Percentiles rank a stretch among this genome's conserved stretches.
Conservation (phyloP, 1,140 invertebrate genomes). For the Zaprionus ornatus region DNA sequence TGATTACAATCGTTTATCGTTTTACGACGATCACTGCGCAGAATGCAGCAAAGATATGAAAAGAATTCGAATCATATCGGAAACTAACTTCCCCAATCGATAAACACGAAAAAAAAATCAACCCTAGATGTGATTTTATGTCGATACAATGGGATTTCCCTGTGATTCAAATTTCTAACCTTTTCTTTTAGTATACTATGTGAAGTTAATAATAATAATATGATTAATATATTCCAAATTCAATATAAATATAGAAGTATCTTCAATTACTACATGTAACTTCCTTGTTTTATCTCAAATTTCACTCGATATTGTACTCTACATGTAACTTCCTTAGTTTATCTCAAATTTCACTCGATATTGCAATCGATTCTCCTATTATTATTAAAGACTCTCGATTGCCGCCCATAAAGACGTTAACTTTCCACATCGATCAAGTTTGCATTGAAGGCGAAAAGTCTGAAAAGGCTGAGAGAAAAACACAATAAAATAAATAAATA, state of each 20-base stretch:
- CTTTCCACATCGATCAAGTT: slow-evolving; percentile 3
- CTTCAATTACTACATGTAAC: no score
- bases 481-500: slow-evolving; percentile 6
- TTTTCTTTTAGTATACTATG: no score
- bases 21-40: neutral
- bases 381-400: neutral
- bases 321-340: neutral
- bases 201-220: no score
- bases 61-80: neutral
- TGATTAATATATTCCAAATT: no score
- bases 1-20: slow-evolving; percentile 15
- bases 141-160: neutral
- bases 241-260: no score
- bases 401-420: slow-evolving; percentile 9
- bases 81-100: neutral
- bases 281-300: neutral
- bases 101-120: neutral
- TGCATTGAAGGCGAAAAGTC: slow-evolving; percentile 25
- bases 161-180: neutral
- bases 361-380: neutral
- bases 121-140: neutral
- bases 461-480: neutral
- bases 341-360: neutral
- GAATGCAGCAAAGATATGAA: neutral
- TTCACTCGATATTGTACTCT: neutral